Percentiles rank a stretch among this genome's conserved stretches.
Conservation (phyloP, 2,888 invertebrate species). For the Dinocampus coccinellae region DNA sequence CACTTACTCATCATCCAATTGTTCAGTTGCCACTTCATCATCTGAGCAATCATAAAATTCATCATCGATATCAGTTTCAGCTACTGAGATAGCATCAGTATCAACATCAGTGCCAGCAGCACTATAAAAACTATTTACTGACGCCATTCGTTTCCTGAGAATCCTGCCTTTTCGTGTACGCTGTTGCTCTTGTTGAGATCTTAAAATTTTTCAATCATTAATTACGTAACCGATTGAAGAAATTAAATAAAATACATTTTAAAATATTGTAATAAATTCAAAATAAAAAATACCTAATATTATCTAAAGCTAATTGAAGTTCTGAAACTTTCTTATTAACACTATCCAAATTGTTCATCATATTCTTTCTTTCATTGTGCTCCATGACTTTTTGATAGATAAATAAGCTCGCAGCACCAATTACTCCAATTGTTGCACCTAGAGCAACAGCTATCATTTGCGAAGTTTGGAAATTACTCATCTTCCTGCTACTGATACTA, state of each 20-base stretch:
- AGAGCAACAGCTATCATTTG: slow-evolving; percentile 60
- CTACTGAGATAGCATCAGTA: slow-evolving; percentile 59
- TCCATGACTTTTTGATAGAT: slow-evolving; percentile 60
- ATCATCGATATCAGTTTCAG: slow-evolving; percentile 64
- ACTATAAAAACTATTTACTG: slow-evolving; percentile 53
- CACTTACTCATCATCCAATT: slow-evolving; percentile 57
- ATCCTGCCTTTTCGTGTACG: slow-evolving; percentile 53
- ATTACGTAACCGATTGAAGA: background rate
- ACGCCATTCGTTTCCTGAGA: slow-evolving; percentile 48
- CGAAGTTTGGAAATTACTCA: slow-evolving; percentile 56
- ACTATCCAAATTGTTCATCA: slow-evolving; percentile 54
- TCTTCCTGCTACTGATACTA: slow-evolving; percentile 34
- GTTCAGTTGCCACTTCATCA: slow-evolving; percentile 55
- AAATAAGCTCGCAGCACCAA: slow-evolving; percentile 60
- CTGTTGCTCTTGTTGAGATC: slow-evolving; percentile 56
- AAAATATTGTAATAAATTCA: background rate
- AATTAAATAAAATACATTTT: background rate
- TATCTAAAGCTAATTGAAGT: slow-evolving; percentile 58
- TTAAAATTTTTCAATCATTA: slow-evolving; percentile 33
- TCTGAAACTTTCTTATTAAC: slow-evolving; percentile 57
- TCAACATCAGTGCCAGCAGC: slow-evolving; percentile 61
- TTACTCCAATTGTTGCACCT: slow-evolving; percentile 61
- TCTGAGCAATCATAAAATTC: slow-evolving; percentile 67
- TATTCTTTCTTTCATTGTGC: slow-evolving; percentile 50
- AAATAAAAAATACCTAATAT: slow-evolving; percentile 52